These are phyloP conservation scores for Carcinoscorpius rotundicauda DNA, from an alignment of 1,140 invertebrate genomes.

Conservation along the genomic window DNA sequence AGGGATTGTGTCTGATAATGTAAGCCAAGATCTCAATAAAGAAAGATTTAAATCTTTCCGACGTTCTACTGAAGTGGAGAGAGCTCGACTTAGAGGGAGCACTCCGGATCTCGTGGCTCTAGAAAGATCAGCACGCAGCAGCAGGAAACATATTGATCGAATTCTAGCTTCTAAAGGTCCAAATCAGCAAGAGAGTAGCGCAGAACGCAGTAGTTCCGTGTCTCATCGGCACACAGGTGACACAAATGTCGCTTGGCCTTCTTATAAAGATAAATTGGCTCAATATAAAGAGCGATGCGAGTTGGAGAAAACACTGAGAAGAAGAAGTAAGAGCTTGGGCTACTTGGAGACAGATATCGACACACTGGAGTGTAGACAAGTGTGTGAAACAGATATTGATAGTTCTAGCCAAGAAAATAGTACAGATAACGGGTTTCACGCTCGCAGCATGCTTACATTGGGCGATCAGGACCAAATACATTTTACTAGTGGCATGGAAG, in stretches of 20 bases:
- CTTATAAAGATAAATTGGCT: neutral
- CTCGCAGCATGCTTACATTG: slow-evolving; percentile 17
- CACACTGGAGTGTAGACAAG: slow-evolving; percentile 31
- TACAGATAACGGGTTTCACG: slow-evolving; percentile 37
- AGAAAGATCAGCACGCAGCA: slow-evolving; percentile 14
- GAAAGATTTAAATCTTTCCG: slow-evolving; percentile 14
- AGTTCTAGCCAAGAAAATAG: slow-evolving; percentile 37
- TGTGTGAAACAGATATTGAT: slow-evolving; percentile 7
- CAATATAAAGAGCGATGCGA: neutral
- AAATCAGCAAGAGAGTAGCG: neutral
- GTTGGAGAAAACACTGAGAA: neutral
- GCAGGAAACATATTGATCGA: neutral
- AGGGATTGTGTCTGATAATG: neutral
- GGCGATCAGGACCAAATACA: too few species aligned
- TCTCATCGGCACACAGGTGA: neutral
- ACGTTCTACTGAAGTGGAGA: slow-evolving; percentile 8
- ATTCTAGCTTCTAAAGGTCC: neutral
- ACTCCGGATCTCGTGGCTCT: slow-evolving; percentile 14
- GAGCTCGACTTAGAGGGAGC: slow-evolving; percentile 15
- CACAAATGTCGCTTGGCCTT: neutral
- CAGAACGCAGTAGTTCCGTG: neutral
- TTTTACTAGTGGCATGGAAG: too few species aligned
- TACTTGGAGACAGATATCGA: slow-evolving; percentile 77
- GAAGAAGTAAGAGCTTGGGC: slow-evolving; percentile 31
- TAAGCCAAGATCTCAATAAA: neutral